These are phyloP conservation scores for Eulemur albifrons DNA, from an alignment of 2,797 vertebrate species.

Conservation along the genomic window DNA sequence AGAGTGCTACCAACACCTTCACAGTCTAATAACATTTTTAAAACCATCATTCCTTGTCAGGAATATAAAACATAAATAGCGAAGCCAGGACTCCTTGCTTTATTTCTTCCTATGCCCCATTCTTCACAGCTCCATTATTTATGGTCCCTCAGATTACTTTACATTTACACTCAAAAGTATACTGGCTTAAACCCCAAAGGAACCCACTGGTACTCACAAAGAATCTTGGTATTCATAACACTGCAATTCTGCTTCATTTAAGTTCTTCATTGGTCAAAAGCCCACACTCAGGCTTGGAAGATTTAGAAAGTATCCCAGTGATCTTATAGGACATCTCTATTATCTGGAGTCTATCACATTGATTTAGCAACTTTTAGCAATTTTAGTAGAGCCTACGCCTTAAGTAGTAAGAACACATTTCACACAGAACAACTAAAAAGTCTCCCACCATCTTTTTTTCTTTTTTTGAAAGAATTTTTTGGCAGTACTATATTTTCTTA, in stretches of 20 bases:
- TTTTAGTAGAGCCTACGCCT: neutral
- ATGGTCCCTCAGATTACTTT: neutral
- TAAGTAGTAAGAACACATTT: neutral
- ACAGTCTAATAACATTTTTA: neutral
- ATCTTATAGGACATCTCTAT: neutral
- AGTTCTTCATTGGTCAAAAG: neutral
- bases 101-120: neutral
- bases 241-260: neutral
- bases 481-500: neutral
- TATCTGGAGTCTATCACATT: neutral
- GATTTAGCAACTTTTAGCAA: constrained; percentile 42
- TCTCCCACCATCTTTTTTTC: neutral
- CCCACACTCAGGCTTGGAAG: neutral
- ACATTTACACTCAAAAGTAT: neutral
- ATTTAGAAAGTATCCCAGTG: constrained; percentile 18
- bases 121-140: neutral
- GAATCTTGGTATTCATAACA: neutral
- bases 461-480: neutral
- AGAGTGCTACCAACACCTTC: neutral
- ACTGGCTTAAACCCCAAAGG: neutral
- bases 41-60: neutral
- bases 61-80: neutral
- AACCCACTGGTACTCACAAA: neutral
- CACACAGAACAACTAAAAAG: neutral
- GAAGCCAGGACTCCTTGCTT: neutral